Percentiles rank a stretch among this genome's conserved stretches.
These are phyloP conservation scores for Lochmaea crataegi DNA, from an alignment of 2,888 invertebrate genomes.

Conservation along the genomic window DNA sequence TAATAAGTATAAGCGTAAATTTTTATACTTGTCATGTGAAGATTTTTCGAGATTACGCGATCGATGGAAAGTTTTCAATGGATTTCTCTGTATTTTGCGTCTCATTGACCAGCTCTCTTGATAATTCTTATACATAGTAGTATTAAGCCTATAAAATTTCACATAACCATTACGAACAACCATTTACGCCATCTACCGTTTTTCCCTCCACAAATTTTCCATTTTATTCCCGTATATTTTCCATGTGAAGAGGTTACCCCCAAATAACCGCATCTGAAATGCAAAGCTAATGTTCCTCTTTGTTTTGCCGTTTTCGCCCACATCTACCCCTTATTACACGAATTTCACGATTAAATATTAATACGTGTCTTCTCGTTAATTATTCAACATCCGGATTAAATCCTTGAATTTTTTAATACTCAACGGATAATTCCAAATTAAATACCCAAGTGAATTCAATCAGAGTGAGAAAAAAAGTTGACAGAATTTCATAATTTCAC, in stretches of 20 bases:
- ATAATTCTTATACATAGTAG: too few relatives aligned
- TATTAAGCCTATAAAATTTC: too few relatives aligned
- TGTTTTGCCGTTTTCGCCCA: constrained; percentile 1
- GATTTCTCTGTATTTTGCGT: too few relatives aligned
- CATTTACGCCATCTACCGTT: background rate
- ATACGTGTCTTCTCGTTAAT: background rate
- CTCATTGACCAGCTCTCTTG: too few relatives aligned
- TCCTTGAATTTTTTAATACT: background rate
- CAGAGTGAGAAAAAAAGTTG: too few relatives aligned
- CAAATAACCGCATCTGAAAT: background rate
- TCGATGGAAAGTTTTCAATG: too few relatives aligned
- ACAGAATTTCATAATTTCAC: too few relatives aligned
- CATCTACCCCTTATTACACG: background rate
- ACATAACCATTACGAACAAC: background rate
- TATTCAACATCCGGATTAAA: background rate
- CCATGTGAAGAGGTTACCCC: background rate
- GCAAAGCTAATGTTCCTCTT: constrained; percentile 3
- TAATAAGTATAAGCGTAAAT: too few relatives aligned
- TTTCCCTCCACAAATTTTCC: background rate
- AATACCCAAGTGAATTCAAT: background rate
- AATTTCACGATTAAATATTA: background rate
- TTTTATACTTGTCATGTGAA: too few relatives aligned
- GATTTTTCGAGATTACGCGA: too few relatives aligned
- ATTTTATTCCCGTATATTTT: background rate
- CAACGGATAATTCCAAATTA: background rate